phyloP scores from a whole-genome alignment of 2,888 invertebrate genomes.

The Ochropleura leucogaster region DNA sequence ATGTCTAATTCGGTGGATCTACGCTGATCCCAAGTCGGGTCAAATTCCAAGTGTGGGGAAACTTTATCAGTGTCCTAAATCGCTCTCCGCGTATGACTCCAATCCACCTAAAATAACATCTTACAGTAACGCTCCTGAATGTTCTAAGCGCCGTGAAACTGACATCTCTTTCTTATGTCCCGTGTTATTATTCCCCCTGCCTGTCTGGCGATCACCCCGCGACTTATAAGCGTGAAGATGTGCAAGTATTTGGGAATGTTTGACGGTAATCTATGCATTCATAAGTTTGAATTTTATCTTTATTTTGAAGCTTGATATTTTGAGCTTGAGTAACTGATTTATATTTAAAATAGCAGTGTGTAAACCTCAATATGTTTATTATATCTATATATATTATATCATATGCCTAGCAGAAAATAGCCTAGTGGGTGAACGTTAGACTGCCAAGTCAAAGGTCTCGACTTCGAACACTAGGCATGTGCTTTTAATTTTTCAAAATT shows the following conservation, averaged over 20 bases:
- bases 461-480: too few relatives aligned
- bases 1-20: too few relatives aligned
- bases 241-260: slow-evolving; percentile 8
- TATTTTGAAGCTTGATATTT: not conserved
- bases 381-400: too few relatives aligned
- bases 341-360: too few relatives aligned
- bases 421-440: too few relatives aligned
- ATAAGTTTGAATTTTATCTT: slow-evolving; percentile 10
- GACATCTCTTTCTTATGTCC: slow-evolving; percentile 69
- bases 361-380: too few relatives aligned
- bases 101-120: slow-evolving; percentile 31
- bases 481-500: too few relatives aligned
- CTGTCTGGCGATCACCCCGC: slow-evolving; percentile 31
- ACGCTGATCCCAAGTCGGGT: too few relatives aligned
- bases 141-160: slow-evolving; percentile 67
- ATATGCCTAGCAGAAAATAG: too few relatives aligned
- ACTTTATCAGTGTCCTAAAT: not conserved
- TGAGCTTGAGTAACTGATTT: not conserved
- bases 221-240: slow-evolving; percentile 48
- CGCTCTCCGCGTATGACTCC: slow-evolving; percentile 24
- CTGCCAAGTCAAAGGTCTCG: too few relatives aligned
- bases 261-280: slow-evolving; percentile 10
- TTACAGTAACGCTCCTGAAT: slow-evolving; percentile 53
- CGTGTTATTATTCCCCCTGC: slow-evolving; percentile 34
- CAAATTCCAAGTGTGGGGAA: too few relatives aligned